A percentile compares a stretch with the other conserved stretches of the same genome.
These are phyloP conservation scores for Schizothorax lantsangensis DNA, from an alignment of 2,797 vertebrate genomes.

Conservation along the genomic window DNA sequence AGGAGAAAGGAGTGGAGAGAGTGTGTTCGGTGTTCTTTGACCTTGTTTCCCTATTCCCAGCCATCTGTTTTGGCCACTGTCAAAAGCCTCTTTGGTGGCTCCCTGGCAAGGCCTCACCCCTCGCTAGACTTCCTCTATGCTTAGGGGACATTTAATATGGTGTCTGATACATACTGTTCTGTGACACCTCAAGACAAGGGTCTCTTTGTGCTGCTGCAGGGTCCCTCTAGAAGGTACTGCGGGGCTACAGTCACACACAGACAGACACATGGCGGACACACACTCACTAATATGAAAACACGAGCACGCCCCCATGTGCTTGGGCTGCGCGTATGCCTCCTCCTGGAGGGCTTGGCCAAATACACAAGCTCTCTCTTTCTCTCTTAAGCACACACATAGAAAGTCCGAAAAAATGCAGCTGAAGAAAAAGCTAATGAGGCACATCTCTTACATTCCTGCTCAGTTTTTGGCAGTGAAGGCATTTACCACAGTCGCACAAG, in stretches of 20 bases:
- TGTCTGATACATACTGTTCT: slow-evolving; percentile 77
- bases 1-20: slow-evolving; percentile 62
- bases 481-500: slow-evolving; percentile 41
- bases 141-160: slow-evolving; percentile 79
- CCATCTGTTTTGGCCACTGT: slow-evolving; percentile 77
- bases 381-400: slow-evolving; percentile 27
- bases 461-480: slow-evolving; percentile 32
- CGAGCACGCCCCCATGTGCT: slow-evolving; percentile 43
- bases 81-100: slow-evolving; percentile 76
- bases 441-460: slow-evolving; percentile 61
- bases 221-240: slow-evolving; percentile 68
- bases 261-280: slow-evolving; percentile 49
- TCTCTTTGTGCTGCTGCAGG: slow-evolving; percentile 69
- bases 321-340: background rate
- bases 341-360: slow-evolving; percentile 34
- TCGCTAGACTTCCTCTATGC: slow-evolving; percentile 71
- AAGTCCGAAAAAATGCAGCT: slow-evolving; percentile 73
- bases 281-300: slow-evolving; percentile 41
- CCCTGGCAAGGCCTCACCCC: slow-evolving; percentile 71
- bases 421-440: slow-evolving; percentile 75
- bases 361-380: slow-evolving; percentile 29
- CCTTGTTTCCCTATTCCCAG: slow-evolving; percentile 69
- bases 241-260: slow-evolving; percentile 65
- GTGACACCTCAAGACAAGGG: slow-evolving; percentile 80
- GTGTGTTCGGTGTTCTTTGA: slow-evolving; percentile 68